Conservation (phyloP, 2,797 vertebrate genomes). For the Lepidocolaptes lacrymiger region DNA sequence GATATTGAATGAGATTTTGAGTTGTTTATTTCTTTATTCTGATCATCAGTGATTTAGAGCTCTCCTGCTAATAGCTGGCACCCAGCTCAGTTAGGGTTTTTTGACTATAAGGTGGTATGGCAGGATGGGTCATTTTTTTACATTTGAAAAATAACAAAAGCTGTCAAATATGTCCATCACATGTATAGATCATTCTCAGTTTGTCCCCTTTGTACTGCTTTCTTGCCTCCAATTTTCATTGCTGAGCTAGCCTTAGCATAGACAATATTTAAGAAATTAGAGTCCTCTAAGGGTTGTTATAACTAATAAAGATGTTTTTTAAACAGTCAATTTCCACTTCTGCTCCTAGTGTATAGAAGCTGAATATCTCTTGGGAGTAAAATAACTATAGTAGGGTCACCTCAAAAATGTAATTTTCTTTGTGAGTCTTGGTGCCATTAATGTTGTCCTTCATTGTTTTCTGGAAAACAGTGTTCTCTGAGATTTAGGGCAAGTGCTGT, state of each 20-base stretch:
- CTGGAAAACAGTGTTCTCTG: not conserved
- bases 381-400: not conserved
- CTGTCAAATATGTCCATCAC: not conserved
- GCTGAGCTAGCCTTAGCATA: not conserved
- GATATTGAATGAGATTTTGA: not conserved
- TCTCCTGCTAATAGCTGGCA: not conserved
- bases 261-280: not conserved
- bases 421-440: not conserved
- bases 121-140: not conserved
- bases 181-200: not conserved
- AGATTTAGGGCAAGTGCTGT: not conserved
- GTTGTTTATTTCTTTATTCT: not conserved
- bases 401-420: not conserved
- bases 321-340: not conserved
- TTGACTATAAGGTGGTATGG: not conserved
- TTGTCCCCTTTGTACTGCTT: not conserved
- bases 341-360: not conserved
- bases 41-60: not conserved
- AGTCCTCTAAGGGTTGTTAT: not conserved
- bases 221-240: not conserved
- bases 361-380: not conserved
- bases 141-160: not conserved
- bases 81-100: not conserved
- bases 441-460: not conserved
- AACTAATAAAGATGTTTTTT: not conserved